Conservation (phyloP, 2,113 vertebrate genomes). For the Ceyx melanurus region DNA sequence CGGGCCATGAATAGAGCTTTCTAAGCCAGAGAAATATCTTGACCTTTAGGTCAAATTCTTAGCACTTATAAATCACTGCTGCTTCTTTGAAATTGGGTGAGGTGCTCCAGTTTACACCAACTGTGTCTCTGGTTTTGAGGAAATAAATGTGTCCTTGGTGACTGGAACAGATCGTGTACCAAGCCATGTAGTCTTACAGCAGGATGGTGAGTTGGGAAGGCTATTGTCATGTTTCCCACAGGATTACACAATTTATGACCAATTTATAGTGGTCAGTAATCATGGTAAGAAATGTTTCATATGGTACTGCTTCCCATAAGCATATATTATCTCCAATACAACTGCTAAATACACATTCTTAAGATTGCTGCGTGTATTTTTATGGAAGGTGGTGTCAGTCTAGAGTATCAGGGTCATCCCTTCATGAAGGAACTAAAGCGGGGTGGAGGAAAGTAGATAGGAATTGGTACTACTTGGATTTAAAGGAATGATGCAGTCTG, state of each 20-base stretch:
- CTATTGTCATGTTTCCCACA: slow-evolving; percentile 32
- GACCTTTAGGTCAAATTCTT: slow-evolving; percentile 55
- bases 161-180: slow-evolving; percentile 39
- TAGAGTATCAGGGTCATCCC: neutral
- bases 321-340: neutral
- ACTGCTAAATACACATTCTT: neutral
- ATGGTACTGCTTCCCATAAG: neutral
- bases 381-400: neutral
- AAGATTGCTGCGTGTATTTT: neutral
- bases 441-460: neutral
- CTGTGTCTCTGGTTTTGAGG: slow-evolving; percentile 22
- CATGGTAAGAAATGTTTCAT: slow-evolving; percentile 19
- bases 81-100: neutral
- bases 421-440: neutral
- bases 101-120: slow-evolving; percentile 30
- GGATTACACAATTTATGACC: neutral
- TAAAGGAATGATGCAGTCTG: neutral
- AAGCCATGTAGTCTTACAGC: slow-evolving; percentile 20
- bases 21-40: slow-evolving; percentile 17
- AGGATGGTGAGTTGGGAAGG: neutral
- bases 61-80: neutral
- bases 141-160: slow-evolving; percentile 45
- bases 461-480: neutral
- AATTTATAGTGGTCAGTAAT: slow-evolving; percentile 6
- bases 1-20: neutral